Evolutionary conservation across 2,888 invertebrate genomes (phyloP).

Genomic region (Dicyrtoma fusca): DNA sequence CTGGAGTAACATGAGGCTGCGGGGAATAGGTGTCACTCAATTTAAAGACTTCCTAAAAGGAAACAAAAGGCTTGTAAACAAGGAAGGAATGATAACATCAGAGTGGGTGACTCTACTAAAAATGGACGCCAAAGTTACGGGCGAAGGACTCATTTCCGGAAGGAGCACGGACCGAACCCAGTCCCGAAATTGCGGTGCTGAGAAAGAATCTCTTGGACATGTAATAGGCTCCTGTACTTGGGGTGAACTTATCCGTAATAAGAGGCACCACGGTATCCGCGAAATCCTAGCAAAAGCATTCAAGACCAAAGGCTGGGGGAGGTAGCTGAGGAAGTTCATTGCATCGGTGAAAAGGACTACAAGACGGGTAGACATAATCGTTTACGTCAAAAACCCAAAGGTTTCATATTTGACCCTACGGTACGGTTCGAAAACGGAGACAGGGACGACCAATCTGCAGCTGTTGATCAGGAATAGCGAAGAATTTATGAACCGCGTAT

Average conservation of each 20-base stretch:
- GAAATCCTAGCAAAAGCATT: not conserved
- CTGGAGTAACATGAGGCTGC: conserved; percentile 19
- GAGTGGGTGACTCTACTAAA: conserved; percentile 27
- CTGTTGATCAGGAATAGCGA: too few relatives aligned
- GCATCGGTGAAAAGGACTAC: not conserved
- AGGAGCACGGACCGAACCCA: not conserved
- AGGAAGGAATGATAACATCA: conserved; percentile 15
- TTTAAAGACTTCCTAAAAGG: not conserved
- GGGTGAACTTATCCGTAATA: not conserved
- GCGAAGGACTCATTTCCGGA: conserved; percentile 25
- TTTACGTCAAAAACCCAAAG: not conserved
- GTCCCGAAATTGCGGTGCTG: not conserved
- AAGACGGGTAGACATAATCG: not conserved
- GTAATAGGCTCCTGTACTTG: not conserved
- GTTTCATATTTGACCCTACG: not conserved
- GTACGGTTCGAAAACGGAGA: too few relatives aligned
- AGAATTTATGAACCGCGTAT: too few relatives aligned
- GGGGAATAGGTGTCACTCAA: conserved; percentile 17
- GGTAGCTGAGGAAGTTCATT: not conserved
- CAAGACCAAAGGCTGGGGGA: not conserved
- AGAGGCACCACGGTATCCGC: not conserved
- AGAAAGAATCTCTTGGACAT: conserved; percentile 1
- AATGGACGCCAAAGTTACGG: conserved; percentile 31
- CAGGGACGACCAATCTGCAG: too few relatives aligned
- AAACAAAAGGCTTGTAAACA: conserved; percentile 1